Conservation (phyloP, 2,888 invertebrate species). For the Epistrophella euchroma region DNA sequence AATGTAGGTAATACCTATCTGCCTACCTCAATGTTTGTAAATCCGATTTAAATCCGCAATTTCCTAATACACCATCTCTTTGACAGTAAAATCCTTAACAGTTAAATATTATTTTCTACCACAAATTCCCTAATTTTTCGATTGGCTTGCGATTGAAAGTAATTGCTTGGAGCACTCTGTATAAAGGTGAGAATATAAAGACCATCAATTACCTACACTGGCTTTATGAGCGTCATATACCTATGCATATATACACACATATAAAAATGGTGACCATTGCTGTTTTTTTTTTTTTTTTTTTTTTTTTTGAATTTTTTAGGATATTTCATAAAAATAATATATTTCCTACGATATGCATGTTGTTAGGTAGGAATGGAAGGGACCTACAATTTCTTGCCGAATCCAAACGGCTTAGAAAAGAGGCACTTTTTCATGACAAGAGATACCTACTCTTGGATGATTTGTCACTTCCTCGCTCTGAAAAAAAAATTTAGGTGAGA, state of each 20-base stretch:
- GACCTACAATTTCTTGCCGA: too few species aligned
- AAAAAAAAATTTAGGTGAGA: too few species aligned
- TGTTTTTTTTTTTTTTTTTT: neutral
- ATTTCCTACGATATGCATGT: too few species aligned
- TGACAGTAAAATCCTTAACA: constrained; percentile 14
- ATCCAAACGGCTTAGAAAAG: too few species aligned
- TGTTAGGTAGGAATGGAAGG: too few species aligned
- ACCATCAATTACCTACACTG: constrained; percentile 55
- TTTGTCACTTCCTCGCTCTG: too few species aligned
- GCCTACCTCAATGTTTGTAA: neutral
- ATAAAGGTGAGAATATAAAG: constrained; percentile 15
- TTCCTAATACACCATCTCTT: neutral
- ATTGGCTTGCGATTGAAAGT: constrained; percentile 60
- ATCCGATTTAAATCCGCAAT: neutral
- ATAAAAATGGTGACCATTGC: neutral
- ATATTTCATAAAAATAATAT: too few species aligned
- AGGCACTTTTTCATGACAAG: too few species aligned
- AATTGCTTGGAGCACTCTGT: constrained; percentile 35
- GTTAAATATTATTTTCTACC: constrained; percentile 51
- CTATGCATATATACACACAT: too few species aligned
- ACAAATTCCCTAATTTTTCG: constrained; percentile 65
- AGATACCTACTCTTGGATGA: too few species aligned
- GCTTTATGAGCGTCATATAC: neutral
- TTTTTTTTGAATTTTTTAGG: too few species aligned
- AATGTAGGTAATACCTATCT: too few species aligned